phyloP scores from a whole-genome alignment of 2,888 invertebrate genomes.

The Aspidiotus destructor region DNA sequence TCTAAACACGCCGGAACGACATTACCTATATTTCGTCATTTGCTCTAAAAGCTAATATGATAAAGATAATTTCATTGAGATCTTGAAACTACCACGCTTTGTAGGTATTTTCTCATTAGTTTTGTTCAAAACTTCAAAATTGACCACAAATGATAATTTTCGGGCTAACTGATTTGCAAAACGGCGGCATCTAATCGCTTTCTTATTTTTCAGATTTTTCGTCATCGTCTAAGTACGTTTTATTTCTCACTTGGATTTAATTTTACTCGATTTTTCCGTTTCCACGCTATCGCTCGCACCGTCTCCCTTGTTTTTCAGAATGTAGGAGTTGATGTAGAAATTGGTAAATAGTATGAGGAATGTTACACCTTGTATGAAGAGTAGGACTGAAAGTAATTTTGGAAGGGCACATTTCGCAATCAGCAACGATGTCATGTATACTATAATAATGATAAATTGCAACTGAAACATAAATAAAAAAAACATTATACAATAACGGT shows the following conservation, averaged over 20 bases:
- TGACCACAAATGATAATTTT: no score
- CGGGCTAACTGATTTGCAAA: no score
- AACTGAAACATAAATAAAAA: constrained; percentile 42
- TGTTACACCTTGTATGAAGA: constrained; percentile 47
- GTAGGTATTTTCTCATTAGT: no score
- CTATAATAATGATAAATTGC: constrained; percentile 57
- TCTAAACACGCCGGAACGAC: no score
- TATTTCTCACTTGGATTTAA: not conserved
- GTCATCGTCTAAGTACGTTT: no score
- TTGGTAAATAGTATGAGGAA: constrained; percentile 52
- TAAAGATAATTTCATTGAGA: no score
- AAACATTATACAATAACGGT: not conserved
- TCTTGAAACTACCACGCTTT: no score
- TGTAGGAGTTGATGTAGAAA: constrained; percentile 51
- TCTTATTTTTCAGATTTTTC: no score
- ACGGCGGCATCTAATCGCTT: no score
- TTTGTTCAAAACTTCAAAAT: no score
- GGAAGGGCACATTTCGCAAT: constrained; percentile 49
- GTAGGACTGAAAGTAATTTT: constrained; percentile 49
- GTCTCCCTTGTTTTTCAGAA: constrained; percentile 6
- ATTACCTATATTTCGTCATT: no score
- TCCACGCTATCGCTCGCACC: not conserved
- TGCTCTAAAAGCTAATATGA: no score
- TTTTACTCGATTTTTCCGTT: not conserved
- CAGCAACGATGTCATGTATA: constrained; percentile 50